A percentile compares a stretch with the other conserved stretches of the same genome.
phyloP scores from a whole-genome alignment of 2,113 vertebrate genomes.

The Trichomycterus rosablanca region DNA sequence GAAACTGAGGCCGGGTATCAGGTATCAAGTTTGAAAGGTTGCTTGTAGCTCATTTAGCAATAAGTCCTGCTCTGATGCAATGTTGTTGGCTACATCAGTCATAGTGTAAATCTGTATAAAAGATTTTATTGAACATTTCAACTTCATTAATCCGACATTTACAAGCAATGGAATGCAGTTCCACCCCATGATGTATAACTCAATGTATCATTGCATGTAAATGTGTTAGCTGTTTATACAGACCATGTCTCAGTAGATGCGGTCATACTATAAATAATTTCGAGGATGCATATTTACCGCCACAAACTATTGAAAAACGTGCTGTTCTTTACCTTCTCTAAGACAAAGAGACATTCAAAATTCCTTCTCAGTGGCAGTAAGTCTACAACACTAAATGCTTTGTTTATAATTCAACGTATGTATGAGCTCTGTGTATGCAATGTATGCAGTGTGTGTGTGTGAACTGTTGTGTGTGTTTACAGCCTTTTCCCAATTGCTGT shows the following conservation, averaged over 20 bases:
- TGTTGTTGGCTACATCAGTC: neutral
- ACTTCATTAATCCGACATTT: neutral
- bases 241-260: constrained; percentile 4
- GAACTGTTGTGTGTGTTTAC: neutral
- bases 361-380: constrained; percentile 23
- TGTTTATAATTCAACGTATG: constrained; percentile 23
- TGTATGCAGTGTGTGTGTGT: constrained; percentile 10
- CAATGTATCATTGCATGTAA: constrained; percentile 29
- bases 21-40: too few relatives aligned
- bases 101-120: neutral
- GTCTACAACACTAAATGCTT: constrained; percentile 23
- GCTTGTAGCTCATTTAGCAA: constrained; percentile 7
- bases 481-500: constrained; percentile 11
- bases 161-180: neutral
- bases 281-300: constrained; percentile 57
- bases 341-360: too few relatives aligned
- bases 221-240: constrained; percentile 11
- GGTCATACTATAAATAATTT: too few relatives aligned
- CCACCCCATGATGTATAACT: neutral
- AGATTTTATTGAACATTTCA: constrained; percentile 21
- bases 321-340: constrained; percentile 39
- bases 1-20: neutral
- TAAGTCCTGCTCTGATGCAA: neutral
- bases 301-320: constrained; percentile 62
- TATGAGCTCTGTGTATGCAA: too few relatives aligned